Evolutionary conservation across 2,113 vertebrate genomes (phyloP), one percentile per base, ranked within the genome.

Genomic region (Empidonax traillii): DNA sequence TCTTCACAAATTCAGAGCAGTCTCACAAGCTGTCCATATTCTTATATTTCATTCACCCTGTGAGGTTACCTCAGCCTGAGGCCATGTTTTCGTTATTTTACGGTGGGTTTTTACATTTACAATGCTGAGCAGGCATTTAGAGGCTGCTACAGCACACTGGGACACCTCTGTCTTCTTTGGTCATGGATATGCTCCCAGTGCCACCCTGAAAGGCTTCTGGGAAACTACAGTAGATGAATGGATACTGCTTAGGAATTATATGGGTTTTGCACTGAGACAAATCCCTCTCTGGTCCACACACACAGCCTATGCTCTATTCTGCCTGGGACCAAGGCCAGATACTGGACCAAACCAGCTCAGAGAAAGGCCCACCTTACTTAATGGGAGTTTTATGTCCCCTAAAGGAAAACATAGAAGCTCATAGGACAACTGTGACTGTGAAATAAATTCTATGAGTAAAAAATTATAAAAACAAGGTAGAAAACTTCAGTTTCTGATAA

Each of bases 151-250:
- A 72, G 72, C 12, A 69, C 33, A 61, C 2, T 0, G 18, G 8
- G 28, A 46, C n/a, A 27, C 37, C 19, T 68, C 20, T 20, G 14
- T 5, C 24, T 75, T 10, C 35, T 82, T 35, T 39, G 20, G 35
- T 61, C 39, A 30, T 3, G 3, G 39, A 56, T 47, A 28, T 17
- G 21, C 6, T 24, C n/a, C 9, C 10, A 13, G 0, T 28, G 22
- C 11, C 56, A 75, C 17, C 39, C 25, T 58, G 41, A 80, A 88
- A 76, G 9, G 12, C 33, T 79, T 30, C 59, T 55, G 33, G 37
- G 33, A 90, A 87, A 10, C 24, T 61, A 17, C n/a, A 69, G 8
- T 0, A 10, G 28, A 61, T 62, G 27, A 65, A 73, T 4, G 8
- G 27, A 12, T 15, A 39, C 7, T 49, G 19, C 10, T 66, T 33